Evolutionary conservation across 2,113 vertebrate species (phyloP), one percentile per base, ranked within the genome.

Genomic region (Proterorhinus semilunaris): DNA sequence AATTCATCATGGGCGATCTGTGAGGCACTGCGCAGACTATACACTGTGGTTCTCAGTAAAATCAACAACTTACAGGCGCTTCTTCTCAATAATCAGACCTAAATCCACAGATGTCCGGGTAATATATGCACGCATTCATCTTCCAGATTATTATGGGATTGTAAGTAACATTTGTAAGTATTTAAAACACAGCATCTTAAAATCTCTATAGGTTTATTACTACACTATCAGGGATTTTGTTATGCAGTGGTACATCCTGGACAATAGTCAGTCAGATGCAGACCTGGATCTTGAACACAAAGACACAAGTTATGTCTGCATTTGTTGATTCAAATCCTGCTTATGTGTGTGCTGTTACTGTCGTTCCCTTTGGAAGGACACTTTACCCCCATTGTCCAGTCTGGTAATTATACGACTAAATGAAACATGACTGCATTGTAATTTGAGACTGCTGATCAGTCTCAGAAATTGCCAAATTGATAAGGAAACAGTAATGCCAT

Each of bases 41-140:
- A 58, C 21, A 58, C 55, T 58, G 55, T 58, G 55, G 55, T 58
- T 8, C 7, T 58, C 55, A 42, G 55, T 13, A 58, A 58, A 42
- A 36, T 58, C 27, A 58, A 58, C 55, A 58, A 58, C 6, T 53
- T 42, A 58, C 27, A 36, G 55, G 11, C 21, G 55, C 55, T 58
- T 58, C 55, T 42, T 13, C 21, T 36, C 46, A 47, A 10, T 2
- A 47, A 47, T 47, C 46, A 7, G 10, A 47, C 46, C 46, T 4
- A 47, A 47, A 47, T 47, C 7, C 46, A 47, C 46, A 47, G 46
- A 47, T 47, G 46, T 10, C 46, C 46, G 10, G 46, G 7, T 47
- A 7, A 13, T 42, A 17, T 58, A 27, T 42, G 21, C 55, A 42
- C 13, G 2, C 10, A 36, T 58, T 42, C 27, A 36, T 58, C 55